Percentiles rank a stretch among this genome's conserved stretches.
These are phyloP conservation scores for Epinephelus cyanopodus DNA, from an alignment of 2,113 vertebrate species.

Conservation along the genomic window DNA sequence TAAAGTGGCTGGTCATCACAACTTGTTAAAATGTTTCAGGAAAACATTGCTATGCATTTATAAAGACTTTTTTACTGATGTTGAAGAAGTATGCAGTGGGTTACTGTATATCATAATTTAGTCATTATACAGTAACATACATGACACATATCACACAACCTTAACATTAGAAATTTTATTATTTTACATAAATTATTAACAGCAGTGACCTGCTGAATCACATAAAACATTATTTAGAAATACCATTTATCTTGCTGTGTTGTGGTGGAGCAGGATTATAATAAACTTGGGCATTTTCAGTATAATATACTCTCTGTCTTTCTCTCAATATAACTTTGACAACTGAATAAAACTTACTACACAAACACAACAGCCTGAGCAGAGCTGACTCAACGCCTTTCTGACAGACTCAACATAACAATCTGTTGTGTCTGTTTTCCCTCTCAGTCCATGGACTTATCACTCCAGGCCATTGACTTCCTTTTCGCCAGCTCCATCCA, in stretches of 20 bases:
- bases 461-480: constrained; percentile 97
- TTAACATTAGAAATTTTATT: constrained; percentile 40
- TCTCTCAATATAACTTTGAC: constrained; percentile 41
- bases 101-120: neutral
- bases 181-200: constrained; percentile 39
- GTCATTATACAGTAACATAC: neutral
- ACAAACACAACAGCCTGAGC: constrained; percentile 14
- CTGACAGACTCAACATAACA: neutral
- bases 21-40: neutral
- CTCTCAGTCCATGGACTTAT: constrained; percentile 87
- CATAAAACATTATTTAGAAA: constrained; percentile 33
- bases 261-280: constrained; percentile 8
- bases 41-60: neutral
- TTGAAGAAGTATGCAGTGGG: neutral
- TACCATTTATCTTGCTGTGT: constrained; percentile 28
- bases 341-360: constrained; percentile 33
- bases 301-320: constrained; percentile 13
- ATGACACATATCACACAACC: neutral
- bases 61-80: neutral
- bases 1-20: neutral
- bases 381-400: neutral
- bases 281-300: neutral
- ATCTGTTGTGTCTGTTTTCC: neutral
- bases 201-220: constrained; percentile 48
- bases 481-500: constrained; percentile 99